These are phyloP conservation scores for Brachypteracias leptosomus DNA, from an alignment of 2,113 vertebrate genomes.

Conservation along the genomic window DNA sequence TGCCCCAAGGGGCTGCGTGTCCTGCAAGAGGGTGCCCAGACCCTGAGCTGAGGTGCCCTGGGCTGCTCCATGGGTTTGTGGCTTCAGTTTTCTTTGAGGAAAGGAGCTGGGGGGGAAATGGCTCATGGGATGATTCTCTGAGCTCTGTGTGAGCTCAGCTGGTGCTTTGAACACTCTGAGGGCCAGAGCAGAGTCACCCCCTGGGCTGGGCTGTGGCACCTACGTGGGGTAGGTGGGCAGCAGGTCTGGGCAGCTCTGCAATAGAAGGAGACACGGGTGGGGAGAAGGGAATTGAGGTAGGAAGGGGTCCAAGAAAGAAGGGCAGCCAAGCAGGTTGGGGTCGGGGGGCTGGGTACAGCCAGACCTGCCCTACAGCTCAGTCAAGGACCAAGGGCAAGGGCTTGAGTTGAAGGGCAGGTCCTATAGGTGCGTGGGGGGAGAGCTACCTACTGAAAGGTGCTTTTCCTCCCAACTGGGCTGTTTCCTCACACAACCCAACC, in stretches of 20 bases:
- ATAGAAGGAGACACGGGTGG: not conserved
- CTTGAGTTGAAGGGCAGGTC: not conserved
- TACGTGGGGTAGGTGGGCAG: not conserved
- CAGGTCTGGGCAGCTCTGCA: not conserved
- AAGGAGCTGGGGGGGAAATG: no score
- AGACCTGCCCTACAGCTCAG: not conserved
- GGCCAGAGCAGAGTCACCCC: not conserved
- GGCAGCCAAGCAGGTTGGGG: not conserved
- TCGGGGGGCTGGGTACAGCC: not conserved
- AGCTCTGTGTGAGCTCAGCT: not conserved
- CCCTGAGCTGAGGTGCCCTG: no score
- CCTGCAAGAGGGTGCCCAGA: no score
- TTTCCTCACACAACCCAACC: no score
- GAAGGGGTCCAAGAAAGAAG: not conserved
- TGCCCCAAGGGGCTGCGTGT: no score
- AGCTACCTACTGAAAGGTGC: not conserved
- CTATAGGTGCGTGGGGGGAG: fast-evolving
- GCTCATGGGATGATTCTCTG: not conserved
- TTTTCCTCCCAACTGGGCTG: not conserved
- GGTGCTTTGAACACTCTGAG: not conserved
- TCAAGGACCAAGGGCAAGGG: not conserved
- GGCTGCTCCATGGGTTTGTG: no score
- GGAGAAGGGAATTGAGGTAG: not conserved
- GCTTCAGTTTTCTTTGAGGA: no score
- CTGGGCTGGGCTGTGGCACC: not conserved